Percentiles rank a stretch among this genome's conserved stretches.
Evolutionary conservation across 2,888 invertebrate species (phyloP).

Genomic region (Metopia argyrocephala): DNA sequence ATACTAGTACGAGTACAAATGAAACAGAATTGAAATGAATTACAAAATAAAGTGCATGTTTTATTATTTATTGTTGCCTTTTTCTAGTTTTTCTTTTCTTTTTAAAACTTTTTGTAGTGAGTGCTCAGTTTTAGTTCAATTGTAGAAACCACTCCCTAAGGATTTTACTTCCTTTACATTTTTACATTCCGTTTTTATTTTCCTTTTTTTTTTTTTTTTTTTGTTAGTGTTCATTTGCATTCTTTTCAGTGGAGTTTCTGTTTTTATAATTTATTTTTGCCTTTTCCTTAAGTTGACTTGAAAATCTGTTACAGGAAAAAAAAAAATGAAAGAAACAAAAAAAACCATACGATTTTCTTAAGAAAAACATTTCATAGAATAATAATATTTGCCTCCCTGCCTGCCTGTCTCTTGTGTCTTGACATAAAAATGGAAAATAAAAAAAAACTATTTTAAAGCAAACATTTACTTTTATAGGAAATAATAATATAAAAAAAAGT

Average conservation of each 20-base stretch:
- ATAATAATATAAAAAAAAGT: too few relatives aligned
- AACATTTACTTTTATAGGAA: background rate
- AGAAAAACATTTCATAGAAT: slow-evolving; percentile 33
- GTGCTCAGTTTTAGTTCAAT: background rate
- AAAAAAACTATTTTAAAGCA: background rate
- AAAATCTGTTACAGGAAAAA: background rate
- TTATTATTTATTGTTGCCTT: slow-evolving; percentile 31
- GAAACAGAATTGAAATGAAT: slow-evolving; percentile 24
- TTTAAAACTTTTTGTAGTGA: slow-evolving; percentile 3
- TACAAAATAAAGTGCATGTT: slow-evolving; percentile 49
- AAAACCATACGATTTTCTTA: background rate
- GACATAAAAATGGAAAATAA: slow-evolving; percentile 3
- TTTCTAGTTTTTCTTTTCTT: background rate
- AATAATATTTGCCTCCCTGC: slow-evolving; percentile 35
- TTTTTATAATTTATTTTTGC: background rate
- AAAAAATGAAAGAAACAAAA: background rate
- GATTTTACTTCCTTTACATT: slow-evolving; percentile 18
- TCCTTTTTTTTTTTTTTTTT: background rate
- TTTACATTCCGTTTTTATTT: slow-evolving; percentile 2
- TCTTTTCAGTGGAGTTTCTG: background rate
- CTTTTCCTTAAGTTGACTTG: slow-evolving; percentile 26
- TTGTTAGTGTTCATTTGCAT: background rate
- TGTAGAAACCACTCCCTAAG: slow-evolving; percentile 59
- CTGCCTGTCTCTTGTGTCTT: background rate
- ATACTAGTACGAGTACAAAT: slow-evolving; percentile 29